phyloP scores from a whole-genome alignment of 2,113 vertebrate species.

The Ardeotis arabs region DNA sequence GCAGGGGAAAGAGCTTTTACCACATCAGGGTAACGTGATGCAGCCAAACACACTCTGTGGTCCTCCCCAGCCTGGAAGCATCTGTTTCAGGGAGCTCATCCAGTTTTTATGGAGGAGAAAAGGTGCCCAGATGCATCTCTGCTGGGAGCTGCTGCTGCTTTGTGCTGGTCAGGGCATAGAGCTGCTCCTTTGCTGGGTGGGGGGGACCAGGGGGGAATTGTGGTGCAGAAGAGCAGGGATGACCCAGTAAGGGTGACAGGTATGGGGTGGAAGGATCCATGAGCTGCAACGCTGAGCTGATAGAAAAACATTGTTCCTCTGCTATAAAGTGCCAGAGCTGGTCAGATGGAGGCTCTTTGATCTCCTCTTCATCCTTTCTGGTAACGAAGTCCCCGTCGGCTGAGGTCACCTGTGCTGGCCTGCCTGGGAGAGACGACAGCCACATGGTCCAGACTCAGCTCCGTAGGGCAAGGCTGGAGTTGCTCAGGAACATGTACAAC shows the following conservation, averaged over 20 bases:
- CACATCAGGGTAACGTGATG: neutral
- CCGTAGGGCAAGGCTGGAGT: neutral
- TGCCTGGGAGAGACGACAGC: accelerated
- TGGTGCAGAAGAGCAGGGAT: neutral
- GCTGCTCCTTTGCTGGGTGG: neutral
- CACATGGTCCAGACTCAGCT: accelerated
- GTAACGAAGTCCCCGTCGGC: neutral
- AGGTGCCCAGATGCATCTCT: neutral
- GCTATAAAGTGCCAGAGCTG: slow-evolving; percentile 12
- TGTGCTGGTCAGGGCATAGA: neutral
- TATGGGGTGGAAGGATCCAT: neutral
- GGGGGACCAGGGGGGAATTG: accelerated
- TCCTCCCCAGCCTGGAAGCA: neutral
- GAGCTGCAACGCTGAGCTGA: neutral
- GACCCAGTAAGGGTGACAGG: neutral
- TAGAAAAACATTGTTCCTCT: neutral
- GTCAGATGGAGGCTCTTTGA: neutral
- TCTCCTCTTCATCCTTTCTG: neutral
- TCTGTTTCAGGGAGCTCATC: neutral
- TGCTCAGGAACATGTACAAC: neutral
- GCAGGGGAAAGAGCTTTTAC: neutral
- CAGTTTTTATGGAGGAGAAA: neutral
- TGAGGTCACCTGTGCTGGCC: neutral
- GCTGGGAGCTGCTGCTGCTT: neutral
- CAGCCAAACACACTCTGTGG: neutral